Evolutionary conservation across 35 echinoderm and acorn worm species (phyloP).

Genomic region (Stichopus chloronotus): DNA sequence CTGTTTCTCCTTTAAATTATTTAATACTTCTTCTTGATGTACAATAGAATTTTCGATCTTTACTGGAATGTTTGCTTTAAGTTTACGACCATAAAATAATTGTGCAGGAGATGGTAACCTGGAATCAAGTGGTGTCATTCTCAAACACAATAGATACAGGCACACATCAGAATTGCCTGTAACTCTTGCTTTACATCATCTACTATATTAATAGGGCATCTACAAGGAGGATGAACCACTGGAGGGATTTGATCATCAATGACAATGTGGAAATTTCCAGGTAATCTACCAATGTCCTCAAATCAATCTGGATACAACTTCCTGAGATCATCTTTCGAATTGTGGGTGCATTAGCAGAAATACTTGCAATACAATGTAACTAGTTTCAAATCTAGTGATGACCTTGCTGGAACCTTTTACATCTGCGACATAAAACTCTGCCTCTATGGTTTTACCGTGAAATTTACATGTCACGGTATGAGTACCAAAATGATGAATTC

Average conservation of each 20-base stretch:
- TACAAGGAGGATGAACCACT: conserved; percentile 54
- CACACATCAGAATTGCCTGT: conserved; percentile 28
- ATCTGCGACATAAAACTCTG: conserved; percentile 62
- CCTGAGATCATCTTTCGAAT: conserved; percentile 18
- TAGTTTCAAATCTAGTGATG: neutral
- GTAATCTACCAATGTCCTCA: conserved; percentile 58
- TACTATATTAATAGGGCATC: conserved; percentile 50
- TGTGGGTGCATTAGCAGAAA: neutral
- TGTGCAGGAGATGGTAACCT: conserved; percentile 65
- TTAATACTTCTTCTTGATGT: conserved; percentile 23
- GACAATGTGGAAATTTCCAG: conserved; percentile 52
- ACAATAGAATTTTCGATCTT: conserved; percentile 5
- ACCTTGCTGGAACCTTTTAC: conserved; percentile 45
- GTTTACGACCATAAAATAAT: conserved; percentile 61
- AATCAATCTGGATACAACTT: conserved; percentile 59
- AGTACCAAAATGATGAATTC: conserved; percentile 10
- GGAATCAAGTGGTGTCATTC: conserved; percentile 58
- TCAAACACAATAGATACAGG: conserved; percentile 31
- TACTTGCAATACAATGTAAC: neutral
- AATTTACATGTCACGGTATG: conserved; percentile 6
- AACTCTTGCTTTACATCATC: conserved; percentile 29
- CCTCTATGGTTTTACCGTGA: neutral
- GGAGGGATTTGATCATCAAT: conserved; percentile 49
- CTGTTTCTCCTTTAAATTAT: neutral
- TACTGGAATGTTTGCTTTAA: conserved; percentile 43